Conservation (phyloP, 2,797 vertebrate genomes). For the Brotula barbata region DNA sequence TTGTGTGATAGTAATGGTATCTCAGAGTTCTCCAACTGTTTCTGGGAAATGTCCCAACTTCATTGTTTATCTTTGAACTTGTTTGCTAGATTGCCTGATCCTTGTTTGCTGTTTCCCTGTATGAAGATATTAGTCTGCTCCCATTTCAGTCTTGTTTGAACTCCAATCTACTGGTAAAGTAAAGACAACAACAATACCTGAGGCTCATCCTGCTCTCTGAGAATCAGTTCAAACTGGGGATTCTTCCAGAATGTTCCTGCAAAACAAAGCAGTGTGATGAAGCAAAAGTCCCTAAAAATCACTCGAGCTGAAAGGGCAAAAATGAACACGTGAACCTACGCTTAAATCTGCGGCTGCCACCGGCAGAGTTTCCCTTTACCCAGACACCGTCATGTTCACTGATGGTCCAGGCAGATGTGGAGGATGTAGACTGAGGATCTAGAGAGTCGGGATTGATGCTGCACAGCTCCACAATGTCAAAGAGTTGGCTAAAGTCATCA, state of each 20-base stretch:
- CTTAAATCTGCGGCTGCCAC: constrained; percentile 74
- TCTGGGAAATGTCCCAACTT: too few relatives aligned
- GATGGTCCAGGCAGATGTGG: constrained; percentile 68
- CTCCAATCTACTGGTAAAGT: too few relatives aligned
- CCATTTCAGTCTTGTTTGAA: too few relatives aligned
- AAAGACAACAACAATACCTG: too few relatives aligned
- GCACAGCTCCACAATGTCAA: constrained; percentile 79
- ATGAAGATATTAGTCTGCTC: too few relatives aligned
- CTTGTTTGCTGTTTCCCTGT: too few relatives aligned
- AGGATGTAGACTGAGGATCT: constrained; percentile 4
- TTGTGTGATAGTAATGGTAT: too few relatives aligned
- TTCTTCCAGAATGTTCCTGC: constrained; percentile 82
- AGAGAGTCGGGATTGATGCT: constrained; percentile 74
- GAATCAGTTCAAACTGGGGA: constrained; percentile 79
- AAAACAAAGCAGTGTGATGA: background rate
- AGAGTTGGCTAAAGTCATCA: constrained; percentile 77
- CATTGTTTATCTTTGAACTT: too few relatives aligned
- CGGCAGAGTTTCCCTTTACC: constrained; percentile 77
- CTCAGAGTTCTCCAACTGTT: too few relatives aligned
- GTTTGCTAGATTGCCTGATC: too few relatives aligned
- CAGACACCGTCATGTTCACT: constrained; percentile 77
- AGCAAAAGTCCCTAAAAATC: background rate
- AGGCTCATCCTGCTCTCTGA: constrained; percentile 70
- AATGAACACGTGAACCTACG: constrained; percentile 47
- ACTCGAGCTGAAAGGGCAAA: background rate